Base-by-base conservation (phyloP, 2,888 invertebrate genomes). In the Cantharis nigra region DNA sequence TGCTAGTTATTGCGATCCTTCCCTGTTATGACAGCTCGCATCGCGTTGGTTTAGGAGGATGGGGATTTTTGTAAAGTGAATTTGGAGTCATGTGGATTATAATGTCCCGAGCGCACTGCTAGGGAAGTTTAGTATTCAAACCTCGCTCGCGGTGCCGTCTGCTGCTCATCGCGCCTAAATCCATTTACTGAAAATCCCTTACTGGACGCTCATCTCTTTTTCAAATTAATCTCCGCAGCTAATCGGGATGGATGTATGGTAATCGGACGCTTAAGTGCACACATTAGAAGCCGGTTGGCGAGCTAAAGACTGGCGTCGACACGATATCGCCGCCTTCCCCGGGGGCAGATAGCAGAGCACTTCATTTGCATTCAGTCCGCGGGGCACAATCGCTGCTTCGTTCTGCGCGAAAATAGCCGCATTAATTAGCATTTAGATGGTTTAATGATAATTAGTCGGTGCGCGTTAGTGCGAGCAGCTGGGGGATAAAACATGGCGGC, bases 401-500 rank as follows among this genome's bases (percentile, higher is more conserved):
- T 86, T 86, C 86, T 85, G 84, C 85, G 86, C 87, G 88, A 89
- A 88, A 88, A 89, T 88, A 87, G 88, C 87, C 85, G 87, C 89
- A 89, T 89, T 89, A 90, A 90, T 90, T 90, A 90, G 89, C 89
- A 89, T 90, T 89, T 89, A 90, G 89, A 90, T 89, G 88, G 89
- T 87, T 87, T 89, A 89, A 89, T 88, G 89, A 89, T 90, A 89
- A 90, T 90, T 89, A 90, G 88, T 85, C 86, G 85, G 84, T 85
- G 84, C 85, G 83, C 84, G 83, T 83, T 84, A 81, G 85, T 81
- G 83, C 82, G 83, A 86, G 86, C 87, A 87, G 88, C 87, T 87
- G 86, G 86, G 86, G 85, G 85, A 85, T 86, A 84, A 86, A 86
- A 85, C 85, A 85, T 86, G 86, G 86, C 86, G 85, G 83, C 80